A percentile compares a stretch with the other conserved stretches of the same genome.
Evolutionary conservation across 2,888 invertebrate genomes (phyloP).

Genomic region (Nezara viridula): DNA sequence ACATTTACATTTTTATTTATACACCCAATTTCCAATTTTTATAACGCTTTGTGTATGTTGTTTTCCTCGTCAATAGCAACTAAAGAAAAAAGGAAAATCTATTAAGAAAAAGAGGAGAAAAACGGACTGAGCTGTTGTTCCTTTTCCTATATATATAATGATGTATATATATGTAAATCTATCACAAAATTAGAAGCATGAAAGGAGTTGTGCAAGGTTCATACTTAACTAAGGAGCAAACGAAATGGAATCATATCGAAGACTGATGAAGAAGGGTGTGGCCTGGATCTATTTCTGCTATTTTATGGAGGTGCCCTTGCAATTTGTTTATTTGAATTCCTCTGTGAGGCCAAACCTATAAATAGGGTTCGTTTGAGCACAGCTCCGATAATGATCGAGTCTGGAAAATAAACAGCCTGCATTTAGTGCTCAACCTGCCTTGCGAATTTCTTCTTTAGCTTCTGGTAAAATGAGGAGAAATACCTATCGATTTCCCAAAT

Average conservation of each 20-base stretch:
- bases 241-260: background rate
- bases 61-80: too few species aligned
- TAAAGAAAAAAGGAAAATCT: too few species aligned
- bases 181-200: too few species aligned
- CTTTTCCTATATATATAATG: too few species aligned
- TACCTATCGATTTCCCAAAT: background rate
- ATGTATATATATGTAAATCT: too few species aligned
- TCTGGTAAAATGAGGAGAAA: background rate
- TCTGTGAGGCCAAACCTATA: slow-evolving; percentile 27
- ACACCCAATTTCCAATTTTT: too few species aligned
- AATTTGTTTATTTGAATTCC: slow-evolving; percentile 42
- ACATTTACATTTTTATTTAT: too few species aligned
- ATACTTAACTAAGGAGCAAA: background rate
- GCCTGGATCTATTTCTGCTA: slow-evolving; percentile 26
- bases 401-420: slow-evolving; percentile 31
- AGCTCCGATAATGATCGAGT: slow-evolving; percentile 6
- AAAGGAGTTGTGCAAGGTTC: too few species aligned
- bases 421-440: background rate
- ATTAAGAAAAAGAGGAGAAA: too few species aligned
- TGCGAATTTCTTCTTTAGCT: background rate
- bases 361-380: slow-evolving; percentile 33
- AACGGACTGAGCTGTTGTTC: too few species aligned
- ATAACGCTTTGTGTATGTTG: too few species aligned
- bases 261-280: slow-evolving; percentile 25
- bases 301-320: slow-evolving; percentile 35